phyloP scores from a whole-genome alignment of 1,140 invertebrate genomes.

The Pseudobourletiella spinata region DNA sequence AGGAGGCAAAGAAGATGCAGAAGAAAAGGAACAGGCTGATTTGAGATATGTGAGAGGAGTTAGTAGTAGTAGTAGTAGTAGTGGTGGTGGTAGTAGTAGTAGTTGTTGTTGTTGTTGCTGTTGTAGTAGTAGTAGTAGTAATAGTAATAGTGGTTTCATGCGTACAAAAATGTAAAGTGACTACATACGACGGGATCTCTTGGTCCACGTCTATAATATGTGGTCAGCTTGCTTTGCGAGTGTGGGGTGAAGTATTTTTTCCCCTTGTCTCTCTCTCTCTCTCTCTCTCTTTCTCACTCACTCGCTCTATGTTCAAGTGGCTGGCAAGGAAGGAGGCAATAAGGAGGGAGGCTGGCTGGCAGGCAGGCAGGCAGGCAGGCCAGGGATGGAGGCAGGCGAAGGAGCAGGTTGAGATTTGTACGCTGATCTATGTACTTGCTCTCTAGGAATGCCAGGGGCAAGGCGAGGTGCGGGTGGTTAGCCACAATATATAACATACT shows the following conservation, averaged over 20 bases:
- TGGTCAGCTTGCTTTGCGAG: no score
- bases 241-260: not conserved
- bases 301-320: not conserved
- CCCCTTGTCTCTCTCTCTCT: slow-evolving; percentile 2
- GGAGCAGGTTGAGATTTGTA: slow-evolving; percentile 9
- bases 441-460: slow-evolving; percentile 32
- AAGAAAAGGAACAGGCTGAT: slow-evolving; percentile 8
- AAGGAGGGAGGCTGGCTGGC: not conserved
- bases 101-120: no score
- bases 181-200: no score
- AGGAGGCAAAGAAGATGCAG: slow-evolving; percentile 17
- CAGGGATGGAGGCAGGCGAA: not conserved
- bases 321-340: no score
- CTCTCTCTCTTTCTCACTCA: not conserved
- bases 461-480: slow-evolving; percentile 34
- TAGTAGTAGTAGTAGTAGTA: no score
- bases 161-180: no score
- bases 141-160: no score
- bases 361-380: not conserved
- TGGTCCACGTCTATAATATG: no score
- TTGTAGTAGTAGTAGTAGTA: no score
- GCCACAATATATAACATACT: slow-evolving; percentile 27
- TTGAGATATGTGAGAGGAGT: not conserved
- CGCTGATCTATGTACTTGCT: slow-evolving; percentile 11
- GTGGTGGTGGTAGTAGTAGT: no score